Conservation (phyloP, 2,888 invertebrate species). For the Pterostichus niger region DNA sequence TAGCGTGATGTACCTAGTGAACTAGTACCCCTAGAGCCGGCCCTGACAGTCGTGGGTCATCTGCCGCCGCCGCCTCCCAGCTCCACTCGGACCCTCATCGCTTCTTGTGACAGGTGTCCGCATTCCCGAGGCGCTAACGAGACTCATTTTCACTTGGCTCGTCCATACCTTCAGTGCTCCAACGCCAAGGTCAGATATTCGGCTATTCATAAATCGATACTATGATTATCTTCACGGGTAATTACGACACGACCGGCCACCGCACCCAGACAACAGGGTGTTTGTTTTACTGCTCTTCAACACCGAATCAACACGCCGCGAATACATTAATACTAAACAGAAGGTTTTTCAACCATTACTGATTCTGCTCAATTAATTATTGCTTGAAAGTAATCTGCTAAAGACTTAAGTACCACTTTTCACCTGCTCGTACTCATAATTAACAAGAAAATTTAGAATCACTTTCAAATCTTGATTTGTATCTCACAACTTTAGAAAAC, state of each 20-base stretch:
- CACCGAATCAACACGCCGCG: not conserved
- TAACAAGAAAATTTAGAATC: too few relatives aligned
- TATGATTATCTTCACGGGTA: conserved; percentile 52
- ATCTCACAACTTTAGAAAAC: too few relatives aligned
- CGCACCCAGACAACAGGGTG: not conserved
- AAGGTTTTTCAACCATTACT: not conserved
- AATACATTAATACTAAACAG: conserved; percentile 13
- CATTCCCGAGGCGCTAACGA: conserved; percentile 64
- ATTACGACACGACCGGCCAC: conserved; percentile 17
- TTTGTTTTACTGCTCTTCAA: conserved; percentile 14
- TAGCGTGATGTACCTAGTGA: too few relatives aligned
- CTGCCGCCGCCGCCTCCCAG: not conserved
- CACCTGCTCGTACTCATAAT: too few relatives aligned
- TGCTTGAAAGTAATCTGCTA: not conserved
- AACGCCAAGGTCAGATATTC: conserved; percentile 50
- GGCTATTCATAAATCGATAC: conserved; percentile 59
- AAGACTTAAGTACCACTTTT: too few relatives aligned
- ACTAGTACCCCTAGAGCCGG: not conserved
- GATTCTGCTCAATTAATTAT: not conserved
- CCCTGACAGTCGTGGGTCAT: conserved; percentile 28
- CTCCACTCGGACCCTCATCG: conserved; percentile 56
- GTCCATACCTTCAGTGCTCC: not conserved
- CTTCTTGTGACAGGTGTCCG: conserved; percentile 63
- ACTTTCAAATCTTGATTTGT: too few relatives aligned
- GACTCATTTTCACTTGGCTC: conserved; percentile 63